Evolutionary conservation across 2,113 vertebrate species (phyloP), one percentile per base, ranked within the genome.

Genomic region (Tachysurus fulvidraco): DNA sequence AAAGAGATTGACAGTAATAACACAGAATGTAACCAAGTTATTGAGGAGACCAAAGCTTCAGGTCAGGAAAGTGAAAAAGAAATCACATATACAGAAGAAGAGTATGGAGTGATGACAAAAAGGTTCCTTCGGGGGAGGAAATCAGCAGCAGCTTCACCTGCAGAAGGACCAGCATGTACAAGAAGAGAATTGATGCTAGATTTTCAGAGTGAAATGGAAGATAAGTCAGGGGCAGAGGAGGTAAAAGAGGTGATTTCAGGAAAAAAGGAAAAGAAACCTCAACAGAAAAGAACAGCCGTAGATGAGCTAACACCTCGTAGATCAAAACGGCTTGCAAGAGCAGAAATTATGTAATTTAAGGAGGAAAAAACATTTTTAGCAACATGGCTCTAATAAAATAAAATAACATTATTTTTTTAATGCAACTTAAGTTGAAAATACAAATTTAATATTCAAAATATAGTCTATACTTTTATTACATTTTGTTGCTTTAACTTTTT

Each of bases 201-300:
- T 30, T 50, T 59, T 77, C 71, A 30, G 21, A 59, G 65, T 65
- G 73, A 54, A 44, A 62, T 8, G 28, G 71, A 83, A 60, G 60
- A 59, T 78, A 57, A 44, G 19, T 81, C 76, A n/a, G 28, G 85
- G 19, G 50, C 46, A 23, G 77, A 76, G 21, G 12, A 54, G 30
- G 46, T 50, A 46, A 14, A 44, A 65, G 25, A 87, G 41, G n/a
- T 60, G 13, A 5, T 50, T 55, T 41, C n/a, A 77, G 57, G 46
- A 2, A 50, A 44, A n/a, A 2, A 10, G 28, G 52, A 57, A 28
- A 65, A 74, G 55, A 88, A 44, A 52, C 30, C 23, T 65, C 30
- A 78, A 30, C 71, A 28, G 30, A 88, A 79, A 85, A 85, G 81
- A 87, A 87, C 80, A 65, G 54, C 85, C 67, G 25, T 57, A 81